These are phyloP conservation scores for Raja brachyura DNA, from an alignment of 2,113 vertebrate genomes.

Conservation along the genomic window DNA sequence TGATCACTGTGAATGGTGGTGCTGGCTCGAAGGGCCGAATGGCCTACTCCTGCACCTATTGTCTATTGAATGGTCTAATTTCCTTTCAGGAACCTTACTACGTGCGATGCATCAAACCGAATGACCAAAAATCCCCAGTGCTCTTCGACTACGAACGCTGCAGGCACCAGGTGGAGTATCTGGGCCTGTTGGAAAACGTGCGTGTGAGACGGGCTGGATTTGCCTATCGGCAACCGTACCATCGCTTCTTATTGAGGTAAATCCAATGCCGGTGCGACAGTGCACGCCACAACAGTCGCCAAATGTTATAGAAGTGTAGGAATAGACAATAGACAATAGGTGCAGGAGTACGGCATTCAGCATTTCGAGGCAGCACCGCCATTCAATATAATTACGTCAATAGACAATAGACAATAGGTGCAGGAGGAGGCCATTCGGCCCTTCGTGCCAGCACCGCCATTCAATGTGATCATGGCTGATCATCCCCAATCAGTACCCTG, in stretches of 20 bases:
- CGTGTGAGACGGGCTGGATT: slow-evolving; percentile 82
- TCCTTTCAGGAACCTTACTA: slow-evolving; percentile 80
- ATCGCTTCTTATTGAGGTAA: slow-evolving; percentile 80
- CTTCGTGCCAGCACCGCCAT: too few relatives aligned
- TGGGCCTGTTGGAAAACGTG: slow-evolving; percentile 88
- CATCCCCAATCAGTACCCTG: too few relatives aligned
- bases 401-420: too few relatives aligned
- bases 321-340: too few relatives aligned
- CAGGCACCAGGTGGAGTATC: slow-evolving; percentile 79
- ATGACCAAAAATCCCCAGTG: slow-evolving; percentile 70
- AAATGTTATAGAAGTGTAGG: neutral
- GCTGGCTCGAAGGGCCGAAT: too few relatives aligned
- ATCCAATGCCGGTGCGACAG: neutral
- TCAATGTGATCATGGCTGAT: too few relatives aligned
- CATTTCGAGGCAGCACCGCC: too few relatives aligned
- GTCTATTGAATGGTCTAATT: neutral
- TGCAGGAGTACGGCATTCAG: too few relatives aligned
- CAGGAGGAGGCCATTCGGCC: too few relatives aligned
- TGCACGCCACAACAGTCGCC: neutral
- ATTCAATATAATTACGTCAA: too few relatives aligned
- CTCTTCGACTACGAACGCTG: slow-evolving; percentile 70
- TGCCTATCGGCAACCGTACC: slow-evolving; percentile 79
- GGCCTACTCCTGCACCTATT: too few relatives aligned
- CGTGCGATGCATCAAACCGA: slow-evolving; percentile 86
- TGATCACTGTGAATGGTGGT: too few relatives aligned